These are phyloP conservation scores for Notoglanidium macrostoma DNA, from an alignment of 2,797 vertebrate species.

Conservation along the genomic window DNA sequence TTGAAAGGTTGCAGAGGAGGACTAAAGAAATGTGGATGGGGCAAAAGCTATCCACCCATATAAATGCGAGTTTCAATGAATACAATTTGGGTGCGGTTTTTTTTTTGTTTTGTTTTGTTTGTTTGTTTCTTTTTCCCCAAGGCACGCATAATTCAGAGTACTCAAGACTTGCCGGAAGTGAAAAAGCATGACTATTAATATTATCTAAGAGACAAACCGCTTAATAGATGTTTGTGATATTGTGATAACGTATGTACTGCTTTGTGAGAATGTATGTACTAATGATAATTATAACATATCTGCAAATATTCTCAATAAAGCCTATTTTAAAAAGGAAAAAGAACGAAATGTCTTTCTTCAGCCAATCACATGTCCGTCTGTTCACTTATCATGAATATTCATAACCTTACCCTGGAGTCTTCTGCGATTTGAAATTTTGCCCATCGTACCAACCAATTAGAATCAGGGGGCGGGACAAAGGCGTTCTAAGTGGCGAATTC, in stretches of 20 bases:
- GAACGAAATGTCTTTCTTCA: not conserved
- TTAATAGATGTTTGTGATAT: too few species aligned
- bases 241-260: too few species aligned
- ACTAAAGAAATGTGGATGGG: too few species aligned
- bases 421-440: not conserved
- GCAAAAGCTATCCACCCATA: too few species aligned
- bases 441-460: constrained; percentile 8
- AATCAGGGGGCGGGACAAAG: constrained; percentile 11
- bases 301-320: too few species aligned
- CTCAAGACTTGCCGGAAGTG: not conserved
- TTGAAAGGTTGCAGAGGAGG: too few species aligned
- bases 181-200: too few species aligned
- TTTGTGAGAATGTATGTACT: too few species aligned
- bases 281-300: too few species aligned
- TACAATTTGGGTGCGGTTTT: not conserved
- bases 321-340: not conserved
- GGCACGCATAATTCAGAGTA: not conserved
- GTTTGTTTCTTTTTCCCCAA: too few species aligned
- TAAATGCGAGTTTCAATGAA: not conserved
- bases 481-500: constrained; percentile 70
- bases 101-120: too few species aligned
- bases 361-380: not conserved
- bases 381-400: not conserved
- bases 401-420: not conserved
- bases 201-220: too few species aligned